Percentiles rank a stretch among this genome's conserved stretches.
Conservation (phyloP, 2,113 vertebrate species). For the Etia nguti region DNA sequence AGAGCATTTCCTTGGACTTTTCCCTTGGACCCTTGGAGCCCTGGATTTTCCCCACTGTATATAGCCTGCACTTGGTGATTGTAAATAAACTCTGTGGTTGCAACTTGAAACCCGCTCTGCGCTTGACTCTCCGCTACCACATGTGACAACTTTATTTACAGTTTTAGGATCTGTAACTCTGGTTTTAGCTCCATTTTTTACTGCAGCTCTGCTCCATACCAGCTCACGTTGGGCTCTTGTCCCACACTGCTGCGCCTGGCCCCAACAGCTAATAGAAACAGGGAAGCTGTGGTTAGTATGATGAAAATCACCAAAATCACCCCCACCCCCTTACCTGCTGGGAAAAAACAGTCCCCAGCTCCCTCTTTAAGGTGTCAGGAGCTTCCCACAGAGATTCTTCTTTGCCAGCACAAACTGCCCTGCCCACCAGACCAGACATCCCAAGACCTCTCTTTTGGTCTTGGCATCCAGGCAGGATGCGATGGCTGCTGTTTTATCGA, state of each 20-base stretch:
- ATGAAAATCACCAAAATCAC: not conserved
- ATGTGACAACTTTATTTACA: not conserved
- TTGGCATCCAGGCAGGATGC: not conserved
- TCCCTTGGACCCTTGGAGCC: not conserved
- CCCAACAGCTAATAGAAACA: not conserved
- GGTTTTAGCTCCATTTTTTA: not conserved
- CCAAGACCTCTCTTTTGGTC: not conserved
- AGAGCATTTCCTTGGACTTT: not conserved
- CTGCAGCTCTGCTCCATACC: not conserved
- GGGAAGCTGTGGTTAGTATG: not conserved
- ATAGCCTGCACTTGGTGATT: not conserved
- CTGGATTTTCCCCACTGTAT: not conserved
- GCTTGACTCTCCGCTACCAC: not conserved
- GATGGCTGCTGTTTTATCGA: not conserved
- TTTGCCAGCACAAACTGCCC: not conserved
- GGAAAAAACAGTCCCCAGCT: not conserved
- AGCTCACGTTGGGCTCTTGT: not conserved
- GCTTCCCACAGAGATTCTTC: not conserved
- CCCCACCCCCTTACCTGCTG: rapidly evolving
- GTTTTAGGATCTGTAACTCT: not conserved
- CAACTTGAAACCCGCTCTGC: not conserved
- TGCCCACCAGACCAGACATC: not conserved
- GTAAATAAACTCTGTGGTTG: not conserved
- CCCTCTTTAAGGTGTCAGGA: not conserved
- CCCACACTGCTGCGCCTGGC: not conserved